phyloP scores from a whole-genome alignment of 2,888 invertebrate species.

The Caenorhabditis sinica region DNA sequence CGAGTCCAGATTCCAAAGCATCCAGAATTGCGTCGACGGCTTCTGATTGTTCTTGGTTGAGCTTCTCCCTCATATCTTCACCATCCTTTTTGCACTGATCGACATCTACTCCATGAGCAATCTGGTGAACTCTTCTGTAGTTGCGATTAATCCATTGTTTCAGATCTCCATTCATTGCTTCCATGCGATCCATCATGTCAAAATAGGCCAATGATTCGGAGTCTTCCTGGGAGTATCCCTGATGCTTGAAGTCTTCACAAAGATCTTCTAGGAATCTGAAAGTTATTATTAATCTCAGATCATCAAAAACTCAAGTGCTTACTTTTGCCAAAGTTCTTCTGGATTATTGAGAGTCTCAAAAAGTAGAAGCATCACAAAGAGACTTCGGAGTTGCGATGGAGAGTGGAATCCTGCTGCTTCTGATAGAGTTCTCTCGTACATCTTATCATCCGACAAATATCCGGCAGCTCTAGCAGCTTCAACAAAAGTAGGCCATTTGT shows the following conservation, averaged over 20 bases:
- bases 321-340: constrained; percentile 31
- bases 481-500: constrained; percentile 24
- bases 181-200: constrained; percentile 14
- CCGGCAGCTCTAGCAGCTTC: constrained; percentile 57
- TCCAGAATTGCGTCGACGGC: constrained; percentile 9
- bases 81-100: constrained; percentile 23
- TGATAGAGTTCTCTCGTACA: constrained; percentile 22
- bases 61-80: background rate
- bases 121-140: background rate
- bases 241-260: background rate
- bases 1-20: no score
- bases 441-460: constrained; percentile 36
- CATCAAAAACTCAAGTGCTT: background rate
- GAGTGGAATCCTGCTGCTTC: constrained; percentile 47
- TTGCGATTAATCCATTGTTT: background rate
- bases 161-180: constrained; percentile 14
- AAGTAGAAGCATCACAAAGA: constrained; percentile 33
- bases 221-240: background rate
- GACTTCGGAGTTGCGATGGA: constrained; percentile 19
- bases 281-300: background rate
- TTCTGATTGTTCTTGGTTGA: constrained; percentile 47
- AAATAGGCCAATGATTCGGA: constrained; percentile 43
- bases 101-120: constrained; percentile 2
- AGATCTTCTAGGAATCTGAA: constrained; percentile 9
- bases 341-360: constrained; percentile 22